Evolutionary conservation across 2,113 vertebrate genomes (phyloP).

Genomic region (Bolborhynchus lineola): DNA sequence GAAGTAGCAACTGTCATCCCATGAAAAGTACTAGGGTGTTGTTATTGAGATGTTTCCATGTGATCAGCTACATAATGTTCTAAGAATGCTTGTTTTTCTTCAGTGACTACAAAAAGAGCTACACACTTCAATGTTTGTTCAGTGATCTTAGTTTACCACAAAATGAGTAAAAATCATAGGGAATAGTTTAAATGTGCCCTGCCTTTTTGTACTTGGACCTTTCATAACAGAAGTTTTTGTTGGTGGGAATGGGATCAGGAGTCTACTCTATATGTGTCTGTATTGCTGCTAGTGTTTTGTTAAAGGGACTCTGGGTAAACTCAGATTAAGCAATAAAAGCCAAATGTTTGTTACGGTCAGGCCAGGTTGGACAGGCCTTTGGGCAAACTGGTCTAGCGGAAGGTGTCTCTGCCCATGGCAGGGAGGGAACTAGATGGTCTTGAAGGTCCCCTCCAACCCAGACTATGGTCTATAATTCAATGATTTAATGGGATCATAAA

Average conservation of each 20-base stretch:
- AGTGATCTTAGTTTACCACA: neutral
- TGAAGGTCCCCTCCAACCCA: neutral
- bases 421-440: neutral
- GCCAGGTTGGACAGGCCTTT: neutral
- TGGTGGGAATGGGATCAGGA: neutral
- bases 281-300: neutral
- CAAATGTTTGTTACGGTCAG: neutral
- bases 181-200: neutral
- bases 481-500: neutral
- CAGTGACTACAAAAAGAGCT: neutral
- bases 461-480: neutral
- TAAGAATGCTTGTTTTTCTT: neutral
- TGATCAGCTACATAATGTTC: neutral
- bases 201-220: neutral
- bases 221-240: neutral
- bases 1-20: neutral
- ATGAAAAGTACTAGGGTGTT: neutral
- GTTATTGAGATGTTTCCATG: neutral
- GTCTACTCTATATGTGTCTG: neutral
- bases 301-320: neutral
- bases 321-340: neutral
- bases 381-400: neutral
- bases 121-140: neutral
- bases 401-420: neutral
- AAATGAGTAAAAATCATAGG: neutral